Evolutionary conservation across 2,113 vertebrate genomes (phyloP).

Genomic region (Ailurus styani): DNA sequence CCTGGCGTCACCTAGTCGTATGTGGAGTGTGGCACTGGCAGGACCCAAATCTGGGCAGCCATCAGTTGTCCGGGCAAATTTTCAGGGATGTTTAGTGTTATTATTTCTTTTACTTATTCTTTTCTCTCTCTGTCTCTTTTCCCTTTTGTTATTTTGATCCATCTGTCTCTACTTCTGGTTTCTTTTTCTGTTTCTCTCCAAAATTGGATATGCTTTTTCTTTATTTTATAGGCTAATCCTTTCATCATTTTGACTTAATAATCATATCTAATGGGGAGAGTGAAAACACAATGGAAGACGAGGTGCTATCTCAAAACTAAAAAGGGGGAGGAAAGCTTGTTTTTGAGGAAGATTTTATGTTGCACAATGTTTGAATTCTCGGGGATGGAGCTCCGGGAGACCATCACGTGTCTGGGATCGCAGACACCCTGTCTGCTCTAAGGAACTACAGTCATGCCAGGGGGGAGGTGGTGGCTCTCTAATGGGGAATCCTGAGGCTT

Average conservation of each 20-base stretch:
- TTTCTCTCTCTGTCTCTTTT: neutral
- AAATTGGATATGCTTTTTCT: neutral
- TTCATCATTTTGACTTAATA: neutral
- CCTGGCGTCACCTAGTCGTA: neutral
- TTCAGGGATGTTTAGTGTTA: neutral
- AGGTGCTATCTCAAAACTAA: neutral
- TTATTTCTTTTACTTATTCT: neutral
- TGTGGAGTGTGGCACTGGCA: neutral
- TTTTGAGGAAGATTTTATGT: neutral
- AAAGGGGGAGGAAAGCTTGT: neutral
- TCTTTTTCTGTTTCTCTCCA: neutral
- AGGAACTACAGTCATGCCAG: neutral
- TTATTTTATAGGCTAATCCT: neutral
- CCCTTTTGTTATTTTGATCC: neutral
- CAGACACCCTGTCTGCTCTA: neutral
- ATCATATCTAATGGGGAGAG: neutral
- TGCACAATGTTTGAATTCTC: neutral
- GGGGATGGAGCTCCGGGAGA: neutral
- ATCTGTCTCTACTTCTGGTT: slow-evolving; percentile 4
- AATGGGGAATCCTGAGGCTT: neutral
- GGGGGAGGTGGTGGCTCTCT: neutral
- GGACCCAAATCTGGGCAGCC: neutral
- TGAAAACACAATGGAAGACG: neutral
- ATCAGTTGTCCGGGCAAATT: neutral
- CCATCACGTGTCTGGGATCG: neutral